phyloP scores from a whole-genome alignment of 2,797 vertebrate genomes.

The Channallabes apus region DNA sequence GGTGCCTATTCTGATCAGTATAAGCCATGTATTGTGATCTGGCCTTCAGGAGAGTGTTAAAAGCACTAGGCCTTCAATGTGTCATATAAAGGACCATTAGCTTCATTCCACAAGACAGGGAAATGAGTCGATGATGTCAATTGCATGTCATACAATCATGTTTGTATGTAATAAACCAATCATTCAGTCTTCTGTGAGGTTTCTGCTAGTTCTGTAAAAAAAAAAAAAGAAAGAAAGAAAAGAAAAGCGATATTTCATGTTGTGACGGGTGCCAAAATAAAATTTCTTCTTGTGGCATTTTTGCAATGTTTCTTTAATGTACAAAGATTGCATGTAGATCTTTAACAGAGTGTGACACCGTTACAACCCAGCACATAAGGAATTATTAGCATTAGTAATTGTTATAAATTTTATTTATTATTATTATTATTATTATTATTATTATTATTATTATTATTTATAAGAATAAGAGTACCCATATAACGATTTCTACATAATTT shows the following conservation, averaged over 20 bases:
- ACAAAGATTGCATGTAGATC: neutral
- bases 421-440: neutral
- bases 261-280: conserved; percentile 61
- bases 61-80: conserved; percentile 14
- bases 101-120: conserved; percentile 8
- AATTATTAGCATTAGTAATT: neutral
- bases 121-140: conserved; percentile 34
- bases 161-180: conserved; percentile 49
- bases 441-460: neutral
- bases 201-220: conserved; percentile 55
- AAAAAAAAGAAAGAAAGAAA: conserved; percentile 45
- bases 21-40: conserved; percentile 48
- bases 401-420: neutral
- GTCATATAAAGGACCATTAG: conserved; percentile 15
- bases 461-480: neutral
- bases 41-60: conserved; percentile 20
- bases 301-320: neutral
- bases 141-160: conserved; percentile 56
- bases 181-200: conserved; percentile 45
- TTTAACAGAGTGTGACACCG: neutral
- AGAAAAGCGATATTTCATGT: conserved; percentile 51
- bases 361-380: neutral
- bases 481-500: neutral
- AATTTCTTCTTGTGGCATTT: conserved; percentile 55
- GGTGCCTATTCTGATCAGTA: conserved; percentile 46